Conservation (phyloP, 2,797 vertebrate species). For the Kryptolebias ocellatus region DNA sequence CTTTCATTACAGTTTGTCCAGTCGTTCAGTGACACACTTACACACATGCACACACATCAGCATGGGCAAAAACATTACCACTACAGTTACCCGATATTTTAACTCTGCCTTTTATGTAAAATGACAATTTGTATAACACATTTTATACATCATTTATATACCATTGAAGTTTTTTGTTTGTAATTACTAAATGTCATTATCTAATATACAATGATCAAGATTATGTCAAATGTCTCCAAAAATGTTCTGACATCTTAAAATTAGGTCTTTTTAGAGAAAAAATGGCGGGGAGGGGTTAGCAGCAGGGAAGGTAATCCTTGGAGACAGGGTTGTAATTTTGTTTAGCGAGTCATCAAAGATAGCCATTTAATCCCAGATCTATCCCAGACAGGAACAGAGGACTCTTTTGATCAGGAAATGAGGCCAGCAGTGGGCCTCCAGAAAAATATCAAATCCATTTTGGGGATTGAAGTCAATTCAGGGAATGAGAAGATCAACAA, state of each 20-base stretch:
- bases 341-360: constrained; percentile 83
- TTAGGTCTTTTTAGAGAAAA: constrained; percentile 49
- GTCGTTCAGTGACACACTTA: too few species aligned
- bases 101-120: too few species aligned
- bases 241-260: constrained; percentile 43
- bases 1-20: too few species aligned
- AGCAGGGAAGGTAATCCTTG: constrained; percentile 57
- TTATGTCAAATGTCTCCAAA: constrained; percentile 12
- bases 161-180: not conserved
- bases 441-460: constrained; percentile 70
- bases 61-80: too few species aligned
- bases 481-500: constrained; percentile 73
- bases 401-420: constrained; percentile 80
- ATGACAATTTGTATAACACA: not conserved
- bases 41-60: too few species aligned
- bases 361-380: constrained; percentile 81
- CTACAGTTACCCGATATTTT: too few species aligned
- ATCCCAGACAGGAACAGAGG: constrained; percentile 67
- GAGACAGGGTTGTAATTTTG: constrained; percentile 77
- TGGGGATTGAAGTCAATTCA: constrained; percentile 72
- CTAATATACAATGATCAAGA: constrained; percentile 14
- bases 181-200: not conserved
- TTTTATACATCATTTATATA: not conserved
- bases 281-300: constrained; percentile 1
- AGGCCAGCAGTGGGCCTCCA: constrained; percentile 69